These are phyloP conservation scores for Ochotona princeps DNA, from an alignment of 2,113 vertebrate genomes.

Conservation along the genomic window DNA sequence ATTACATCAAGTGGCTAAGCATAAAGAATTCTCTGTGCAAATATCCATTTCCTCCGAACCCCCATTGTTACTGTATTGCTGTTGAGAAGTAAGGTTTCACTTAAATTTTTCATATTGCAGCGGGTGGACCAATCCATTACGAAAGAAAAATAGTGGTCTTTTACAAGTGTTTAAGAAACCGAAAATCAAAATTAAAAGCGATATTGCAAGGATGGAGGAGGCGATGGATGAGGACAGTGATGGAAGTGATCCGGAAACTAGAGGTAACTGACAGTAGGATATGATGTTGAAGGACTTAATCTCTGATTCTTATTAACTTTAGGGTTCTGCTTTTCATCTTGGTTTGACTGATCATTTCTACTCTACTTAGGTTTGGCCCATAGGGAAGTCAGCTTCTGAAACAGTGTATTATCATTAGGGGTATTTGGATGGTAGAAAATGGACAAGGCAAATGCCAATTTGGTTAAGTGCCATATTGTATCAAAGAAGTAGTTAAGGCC, in stretches of 20 bases:
- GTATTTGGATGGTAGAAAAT: constrained; percentile 34
- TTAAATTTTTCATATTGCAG: constrained; percentile 80
- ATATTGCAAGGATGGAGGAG: fast-evolving
- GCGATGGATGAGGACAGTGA: background rate
- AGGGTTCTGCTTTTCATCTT: background rate
- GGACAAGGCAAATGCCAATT: background rate
- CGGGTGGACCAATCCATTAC: constrained; percentile 60
- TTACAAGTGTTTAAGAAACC: background rate
- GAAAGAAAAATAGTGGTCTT: background rate
- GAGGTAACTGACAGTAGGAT: constrained; percentile 8
- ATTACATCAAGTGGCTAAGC: background rate
- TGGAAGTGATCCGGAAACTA: background rate
- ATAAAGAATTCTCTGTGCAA: background rate
- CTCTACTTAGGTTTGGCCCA: background rate
- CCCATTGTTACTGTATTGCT: background rate
- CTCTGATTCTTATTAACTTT: constrained; percentile 11
- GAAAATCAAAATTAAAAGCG: fast-evolving
- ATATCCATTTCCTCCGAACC: background rate
- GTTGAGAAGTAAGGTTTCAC: constrained; percentile 55
- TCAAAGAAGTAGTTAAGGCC: background rate
- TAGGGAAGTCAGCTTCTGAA: constrained; percentile 12
- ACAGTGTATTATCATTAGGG: background rate
- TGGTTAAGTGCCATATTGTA: constrained; percentile 18
- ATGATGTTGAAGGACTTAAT: background rate
- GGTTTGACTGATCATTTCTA: constrained; percentile 1